Conservation (phyloP, 1,140 invertebrate species). For the Grapholita molesta region DNA sequence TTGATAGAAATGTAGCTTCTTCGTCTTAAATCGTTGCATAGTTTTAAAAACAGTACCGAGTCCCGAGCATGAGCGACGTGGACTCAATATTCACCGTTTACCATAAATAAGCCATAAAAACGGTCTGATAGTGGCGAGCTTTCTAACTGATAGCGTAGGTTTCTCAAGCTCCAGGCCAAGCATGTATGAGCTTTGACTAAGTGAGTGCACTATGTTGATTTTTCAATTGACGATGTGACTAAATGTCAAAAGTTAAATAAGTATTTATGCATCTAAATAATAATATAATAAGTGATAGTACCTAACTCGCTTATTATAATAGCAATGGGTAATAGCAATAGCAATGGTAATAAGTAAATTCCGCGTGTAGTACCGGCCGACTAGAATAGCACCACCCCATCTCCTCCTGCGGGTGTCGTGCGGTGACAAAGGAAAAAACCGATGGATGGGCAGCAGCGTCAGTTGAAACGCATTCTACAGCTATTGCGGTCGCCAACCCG, state of each 20-base stretch:
- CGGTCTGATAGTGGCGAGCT: not conserved
- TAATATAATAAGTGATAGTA: too few species aligned
- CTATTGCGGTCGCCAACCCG: too few species aligned
- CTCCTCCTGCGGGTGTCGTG: too few species aligned
- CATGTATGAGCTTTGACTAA: not conserved
- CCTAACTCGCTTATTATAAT: too few species aligned
- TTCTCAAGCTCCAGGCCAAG: not conserved
- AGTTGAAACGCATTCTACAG: too few species aligned
- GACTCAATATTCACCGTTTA: not conserved
- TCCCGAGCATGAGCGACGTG: not conserved
- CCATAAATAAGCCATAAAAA: constrained; percentile 1
- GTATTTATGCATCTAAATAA: too few species aligned
- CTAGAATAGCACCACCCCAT: too few species aligned
- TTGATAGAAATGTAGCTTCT: not conserved
- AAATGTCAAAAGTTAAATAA: not conserved
- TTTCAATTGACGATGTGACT: not conserved
- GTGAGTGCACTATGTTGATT: not conserved
- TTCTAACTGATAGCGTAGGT: not conserved
- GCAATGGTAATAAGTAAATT: too few species aligned
- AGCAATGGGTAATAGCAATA: too few species aligned
- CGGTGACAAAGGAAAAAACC: too few species aligned
- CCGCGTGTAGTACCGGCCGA: too few species aligned
- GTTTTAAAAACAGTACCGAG: not conserved
- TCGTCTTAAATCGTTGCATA: not conserved
- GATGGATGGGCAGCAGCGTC: too few species aligned